Base-by-base conservation (phyloP, 2,113 vertebrate genomes). In the Colaptes auratus region DNA sequence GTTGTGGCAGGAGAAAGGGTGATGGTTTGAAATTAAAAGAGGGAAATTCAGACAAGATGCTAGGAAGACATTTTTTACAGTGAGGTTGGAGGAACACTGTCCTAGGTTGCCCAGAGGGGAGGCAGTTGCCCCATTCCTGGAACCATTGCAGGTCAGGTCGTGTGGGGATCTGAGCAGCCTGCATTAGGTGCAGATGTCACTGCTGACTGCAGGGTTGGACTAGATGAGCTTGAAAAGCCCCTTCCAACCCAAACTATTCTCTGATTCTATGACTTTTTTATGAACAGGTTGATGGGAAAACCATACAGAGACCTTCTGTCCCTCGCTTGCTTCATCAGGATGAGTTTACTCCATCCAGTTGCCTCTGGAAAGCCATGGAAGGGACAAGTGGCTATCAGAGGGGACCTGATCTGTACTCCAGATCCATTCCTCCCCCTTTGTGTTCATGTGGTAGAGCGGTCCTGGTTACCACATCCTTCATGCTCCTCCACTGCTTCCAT, bases 361-460 rank as follows among this genome's bases (percentile, higher is more conserved):
- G 44, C 33, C 35, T 31, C 55, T 23, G n/a, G 19, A 36, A 59
- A 69, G 21, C 60, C 17, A 3, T 0, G 8, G 31, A 33, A 15
- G 30, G 30, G 28, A 39, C 17, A 13, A 24, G 15, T 2, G 0
- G 0, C 6, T 10, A 5, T 10, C 21, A 4, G 6, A 4, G 0
- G 0, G 52, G 35, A 44, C 17, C 4, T 28, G 23, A 6, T 58
- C 23, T 23, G 15, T 53, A 4, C 70, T 66, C 78, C 30, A 19
- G 27, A 14, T 16, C 23, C 11, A 0, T 46, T 58, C 11, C 4
- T 36, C 13, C 6, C 56, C 59, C 65, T 60, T 19, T 6, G 17
- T 17, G 7, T 3, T 15, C 5, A 15, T 10, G 33, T 19, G 14
- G 2, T 10, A 18, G 31, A n/a, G 74, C 52, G 15, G 12, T 6